Conservation (phyloP, 2,888 invertebrate genomes). For the Acheta domesticus region DNA sequence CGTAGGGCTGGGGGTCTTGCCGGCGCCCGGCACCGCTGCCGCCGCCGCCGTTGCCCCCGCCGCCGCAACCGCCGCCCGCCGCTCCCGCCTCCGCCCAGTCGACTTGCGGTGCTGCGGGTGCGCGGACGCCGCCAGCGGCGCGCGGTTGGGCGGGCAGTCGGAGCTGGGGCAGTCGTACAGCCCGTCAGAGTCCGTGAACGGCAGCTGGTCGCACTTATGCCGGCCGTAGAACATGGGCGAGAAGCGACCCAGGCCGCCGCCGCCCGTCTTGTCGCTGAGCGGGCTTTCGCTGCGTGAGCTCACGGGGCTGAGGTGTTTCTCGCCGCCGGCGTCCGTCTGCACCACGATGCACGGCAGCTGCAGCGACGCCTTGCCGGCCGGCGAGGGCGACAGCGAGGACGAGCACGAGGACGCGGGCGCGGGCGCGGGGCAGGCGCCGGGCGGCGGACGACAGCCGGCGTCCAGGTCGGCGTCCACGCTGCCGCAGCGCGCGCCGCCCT, state of each 20-base stretch:
- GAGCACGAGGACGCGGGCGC: too few species aligned
- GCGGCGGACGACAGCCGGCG: slow-evolving; percentile 19
- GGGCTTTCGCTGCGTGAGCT: slow-evolving; percentile 78
- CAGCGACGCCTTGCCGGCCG: slow-evolving; percentile 42
- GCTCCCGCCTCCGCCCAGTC: slow-evolving; percentile 60
- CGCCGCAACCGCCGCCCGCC: slow-evolving; percentile 40
- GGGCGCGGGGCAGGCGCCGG: background rate
- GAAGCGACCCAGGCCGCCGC: slow-evolving; percentile 55
- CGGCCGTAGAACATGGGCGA: slow-evolving; percentile 70
- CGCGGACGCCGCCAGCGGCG: slow-evolving; percentile 39
- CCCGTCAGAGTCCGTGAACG: slow-evolving; percentile 76
- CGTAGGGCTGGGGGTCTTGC: slow-evolving; percentile 27
- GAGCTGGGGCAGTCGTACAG: slow-evolving; percentile 76
- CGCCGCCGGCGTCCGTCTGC: slow-evolving; percentile 50
- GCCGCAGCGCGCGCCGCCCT: slow-evolving; percentile 23
- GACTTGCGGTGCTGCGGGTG: slow-evolving; percentile 57
- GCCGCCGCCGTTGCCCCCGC: background rate
- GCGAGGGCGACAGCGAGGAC: background rate
- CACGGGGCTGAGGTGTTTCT: slow-evolving; percentile 57
- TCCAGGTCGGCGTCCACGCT: slow-evolving; percentile 29
- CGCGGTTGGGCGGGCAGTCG: slow-evolving; percentile 52
- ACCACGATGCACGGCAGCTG: slow-evolving; percentile 62
- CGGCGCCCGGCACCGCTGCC: background rate
- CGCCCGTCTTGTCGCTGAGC: slow-evolving; percentile 63
- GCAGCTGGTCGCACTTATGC: slow-evolving; percentile 56